Base-by-base conservation (phyloP, 92 coral and sea anemone genomes). In the Phenganax marumi region DNA sequence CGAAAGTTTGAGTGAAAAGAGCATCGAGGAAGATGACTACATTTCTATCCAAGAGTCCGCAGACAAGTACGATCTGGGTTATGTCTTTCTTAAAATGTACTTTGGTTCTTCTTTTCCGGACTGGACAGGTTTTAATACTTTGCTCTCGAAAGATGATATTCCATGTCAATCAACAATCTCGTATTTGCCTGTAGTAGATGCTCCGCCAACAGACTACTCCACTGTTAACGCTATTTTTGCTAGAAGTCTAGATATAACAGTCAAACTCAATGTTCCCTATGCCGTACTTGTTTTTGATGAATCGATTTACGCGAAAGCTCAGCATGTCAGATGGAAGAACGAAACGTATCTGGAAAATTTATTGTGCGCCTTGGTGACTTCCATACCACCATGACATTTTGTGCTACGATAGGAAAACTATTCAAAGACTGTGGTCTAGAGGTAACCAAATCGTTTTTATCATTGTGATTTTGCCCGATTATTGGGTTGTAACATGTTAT, bases 91-190 rank as follows among this genome's bases (percentile, higher is more conserved):
- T 48, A 55, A 76, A 55, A 76, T 76, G 81, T 50, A 55, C 57
- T 55, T 18, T 55, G 81, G 81, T 3, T 49, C 68, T 55, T 76
- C 68, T 22, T 55, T 76, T 23, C 81, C 81, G 23, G 81, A 76
- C 57, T 86, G 86, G 86, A 86, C 89, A 24, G 86, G 88, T 12
- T 80, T 80, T 66, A 86, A 81, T 75, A 86, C 86, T 21, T 17
- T 86, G 12, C 77, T 86, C 7, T 43, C 55, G 58, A 6, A 23
- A 23, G 52, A 85, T 54, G n/a, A 79, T 17, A 85, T 79, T 24
- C 88, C 88, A 65, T 54, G 50, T 80, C 49, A 47, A 10, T 86
- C 86, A n/a, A 80, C 55, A 52, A 77, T 70, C 43, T 85, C 85
- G 13, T 85, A 85, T 68, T 60, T 85, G 51, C 88, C 88, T 0